Evolutionary conservation across 2,113 vertebrate species (phyloP).

Genomic region (Nesoenas mayeri): DNA sequence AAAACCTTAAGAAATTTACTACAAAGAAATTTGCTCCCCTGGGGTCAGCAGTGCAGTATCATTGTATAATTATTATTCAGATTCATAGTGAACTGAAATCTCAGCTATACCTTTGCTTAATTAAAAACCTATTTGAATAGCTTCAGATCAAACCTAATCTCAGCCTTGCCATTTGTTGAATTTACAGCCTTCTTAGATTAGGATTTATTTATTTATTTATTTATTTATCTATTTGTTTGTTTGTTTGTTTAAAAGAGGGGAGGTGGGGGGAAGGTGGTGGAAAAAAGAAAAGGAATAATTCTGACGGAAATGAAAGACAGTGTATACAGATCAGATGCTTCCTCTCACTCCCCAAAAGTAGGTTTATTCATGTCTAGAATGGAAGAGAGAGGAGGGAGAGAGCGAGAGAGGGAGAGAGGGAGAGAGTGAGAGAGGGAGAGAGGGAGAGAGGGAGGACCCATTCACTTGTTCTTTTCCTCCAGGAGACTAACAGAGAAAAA

Average conservation of each 20-base stretch:
- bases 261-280: accelerated
- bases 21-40: not conserved
- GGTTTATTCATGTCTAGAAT: too few species aligned
- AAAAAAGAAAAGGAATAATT: not conserved
- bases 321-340: not conserved
- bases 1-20: not conserved
- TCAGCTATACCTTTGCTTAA: not conserved
- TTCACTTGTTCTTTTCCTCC: not conserved
- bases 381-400: not conserved
- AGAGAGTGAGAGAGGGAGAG: too few species aligned
- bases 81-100: not conserved
- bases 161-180: not conserved
- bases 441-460: too few species aligned
- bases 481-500: too few species aligned
- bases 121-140: not conserved
- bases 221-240: too few species aligned
- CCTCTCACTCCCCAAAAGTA: not conserved
- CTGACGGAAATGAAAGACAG: too few species aligned
- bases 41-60: not conserved
- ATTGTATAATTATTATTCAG: not conserved
- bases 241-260: not conserved
- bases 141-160: not conserved
- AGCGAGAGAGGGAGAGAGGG: not conserved
- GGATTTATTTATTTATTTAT: too few species aligned
- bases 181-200: not conserved